Conservation (phyloP, 2,113 vertebrate genomes). For the Phalacrocorax carbo region DNA sequence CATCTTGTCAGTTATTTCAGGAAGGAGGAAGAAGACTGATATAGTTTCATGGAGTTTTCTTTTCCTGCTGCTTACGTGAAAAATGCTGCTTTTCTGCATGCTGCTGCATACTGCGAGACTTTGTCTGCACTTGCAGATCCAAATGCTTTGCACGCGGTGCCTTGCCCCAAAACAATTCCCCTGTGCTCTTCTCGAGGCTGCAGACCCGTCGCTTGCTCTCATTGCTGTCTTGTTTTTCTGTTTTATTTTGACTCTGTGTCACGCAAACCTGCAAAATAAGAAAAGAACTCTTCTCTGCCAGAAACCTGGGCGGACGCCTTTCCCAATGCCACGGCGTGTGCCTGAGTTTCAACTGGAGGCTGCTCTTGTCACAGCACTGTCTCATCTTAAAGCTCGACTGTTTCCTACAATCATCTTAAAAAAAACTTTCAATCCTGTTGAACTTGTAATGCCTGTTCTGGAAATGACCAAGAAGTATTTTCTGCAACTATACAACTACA, state of each 20-base stretch:
- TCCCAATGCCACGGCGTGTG: not conserved
- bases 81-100: not conserved
- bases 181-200: accelerated
- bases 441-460: not conserved
- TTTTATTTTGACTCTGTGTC: not conserved
- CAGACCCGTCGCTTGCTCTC: not conserved
- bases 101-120: not conserved
- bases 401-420: not conserved
- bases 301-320: not conserved
- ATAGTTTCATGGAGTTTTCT: not conserved
- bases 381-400: not conserved
- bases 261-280: not conserved
- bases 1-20: not conserved
- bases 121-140: accelerated
- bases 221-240: not conserved
- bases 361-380: not conserved
- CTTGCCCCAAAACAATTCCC: not conserved
- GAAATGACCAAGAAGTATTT: not conserved
- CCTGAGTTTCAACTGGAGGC: not conserved
- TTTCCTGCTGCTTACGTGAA: not conserved
- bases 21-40: not conserved
- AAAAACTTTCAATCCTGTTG: not conserved
- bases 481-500: not conserved
- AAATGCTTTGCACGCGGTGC: accelerated
- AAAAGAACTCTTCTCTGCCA: not conserved